Conservation (phyloP, 2,888 invertebrate genomes). For the Laothoe populi region DNA sequence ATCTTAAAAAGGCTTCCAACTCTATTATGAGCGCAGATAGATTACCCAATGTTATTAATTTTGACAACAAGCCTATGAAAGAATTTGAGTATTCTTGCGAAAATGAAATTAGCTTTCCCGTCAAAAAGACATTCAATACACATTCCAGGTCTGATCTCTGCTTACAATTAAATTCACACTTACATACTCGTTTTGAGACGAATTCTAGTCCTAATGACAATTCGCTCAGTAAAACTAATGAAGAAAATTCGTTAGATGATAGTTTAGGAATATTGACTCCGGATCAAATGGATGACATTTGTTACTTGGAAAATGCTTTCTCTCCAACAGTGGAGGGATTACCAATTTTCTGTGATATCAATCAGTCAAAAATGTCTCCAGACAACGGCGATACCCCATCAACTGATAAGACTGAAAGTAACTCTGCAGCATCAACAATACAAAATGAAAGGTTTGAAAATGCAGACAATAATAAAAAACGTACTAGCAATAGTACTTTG, state of each 20-base stretch:
- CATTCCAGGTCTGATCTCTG: constrained; percentile 79
- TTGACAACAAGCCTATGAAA: constrained; percentile 76
- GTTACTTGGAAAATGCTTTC: constrained; percentile 86
- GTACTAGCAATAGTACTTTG: background rate
- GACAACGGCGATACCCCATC: constrained; percentile 83
- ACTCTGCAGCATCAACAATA: constrained; percentile 80
- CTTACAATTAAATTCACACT: constrained; percentile 73
- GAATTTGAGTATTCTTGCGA: constrained; percentile 82
- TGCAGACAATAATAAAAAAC: constrained; percentile 44
- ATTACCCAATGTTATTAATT: constrained; percentile 74
- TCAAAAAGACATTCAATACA: constrained; percentile 68
- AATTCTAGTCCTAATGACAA: constrained; percentile 78
- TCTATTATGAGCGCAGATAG: constrained; percentile 67
- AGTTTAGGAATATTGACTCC: constrained; percentile 94
- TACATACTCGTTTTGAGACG: constrained; percentile 65
- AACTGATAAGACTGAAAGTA: constrained; percentile 84
- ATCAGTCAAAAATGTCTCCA: constrained; percentile 74
- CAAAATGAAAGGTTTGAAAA: constrained; percentile 77
- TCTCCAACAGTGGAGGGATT: constrained; percentile 88
- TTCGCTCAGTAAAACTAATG: constrained; percentile 81
- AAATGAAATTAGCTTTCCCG: constrained; percentile 63
- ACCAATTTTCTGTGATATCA: constrained; percentile 76
- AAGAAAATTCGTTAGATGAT: constrained; percentile 93
- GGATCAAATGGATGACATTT: constrained; percentile 93
- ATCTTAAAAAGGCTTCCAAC: constrained; percentile 51